A percentile compares a stretch with the other conserved stretches of the same genome.
Conservation (phyloP, 2,888 invertebrate species). For the Ichneumon xanthorius region DNA sequence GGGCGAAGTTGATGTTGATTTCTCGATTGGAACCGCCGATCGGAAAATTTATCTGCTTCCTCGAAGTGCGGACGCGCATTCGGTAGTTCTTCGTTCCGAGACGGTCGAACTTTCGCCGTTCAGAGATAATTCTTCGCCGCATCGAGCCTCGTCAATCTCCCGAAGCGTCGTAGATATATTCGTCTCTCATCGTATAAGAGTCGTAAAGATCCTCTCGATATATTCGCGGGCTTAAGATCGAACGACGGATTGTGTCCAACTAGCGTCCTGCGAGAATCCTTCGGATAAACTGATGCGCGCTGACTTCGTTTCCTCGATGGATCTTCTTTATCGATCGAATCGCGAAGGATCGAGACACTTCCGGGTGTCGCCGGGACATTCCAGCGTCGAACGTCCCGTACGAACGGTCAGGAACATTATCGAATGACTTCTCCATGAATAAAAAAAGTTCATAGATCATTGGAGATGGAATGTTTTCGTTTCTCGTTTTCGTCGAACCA, state of each 20-base stretch:
- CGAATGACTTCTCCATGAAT: not conserved
- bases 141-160: conserved; percentile 1
- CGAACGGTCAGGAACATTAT: not conserved
- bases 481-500: not conserved
- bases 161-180: conserved; percentile 1
- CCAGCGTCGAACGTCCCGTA: not conserved
- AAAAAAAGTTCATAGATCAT: not conserved
- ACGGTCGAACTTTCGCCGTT: not conserved
- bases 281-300: conserved; percentile 5
- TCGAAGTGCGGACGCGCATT: not conserved
- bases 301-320: not conserved
- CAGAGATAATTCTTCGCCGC: conserved; percentile 1
- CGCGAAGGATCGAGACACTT: not conserved
- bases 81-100: not conserved
- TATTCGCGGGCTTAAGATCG: conserved; percentile 2
- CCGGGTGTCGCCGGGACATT: conserved; percentile 19
- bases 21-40: not conserved
- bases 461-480: not conserved
- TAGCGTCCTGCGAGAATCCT: conserved; percentile 23
- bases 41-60: not conserved
- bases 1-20: not conserved
- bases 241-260: conserved; percentile 40
- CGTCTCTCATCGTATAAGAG: not conserved
- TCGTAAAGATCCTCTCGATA: conserved; percentile 29
- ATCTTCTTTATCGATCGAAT: conserved; percentile 29